Evolutionary conservation across 1,140 invertebrate species (phyloP), one percentile per base, ranked within the genome.

Genomic region (Danaus plexippus): DNA sequence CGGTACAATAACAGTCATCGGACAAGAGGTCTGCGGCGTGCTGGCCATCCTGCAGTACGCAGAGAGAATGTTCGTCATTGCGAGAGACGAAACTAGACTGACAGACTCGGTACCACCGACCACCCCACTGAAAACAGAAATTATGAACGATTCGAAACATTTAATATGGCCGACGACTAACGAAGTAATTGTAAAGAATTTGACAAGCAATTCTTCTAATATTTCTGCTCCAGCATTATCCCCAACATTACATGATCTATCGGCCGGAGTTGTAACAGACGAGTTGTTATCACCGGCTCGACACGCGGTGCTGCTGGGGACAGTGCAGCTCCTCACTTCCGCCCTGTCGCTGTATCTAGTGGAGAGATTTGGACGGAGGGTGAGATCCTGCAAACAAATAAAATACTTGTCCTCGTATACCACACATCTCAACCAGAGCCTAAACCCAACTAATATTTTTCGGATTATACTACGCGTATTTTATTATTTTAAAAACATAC

Each of bases 1-100:
- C 10, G 57, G 61, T 0, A 52, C 49, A 0, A 52, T 73, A n/a
- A 66, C 71, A 10, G 71, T 80, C 22, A 64, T 77, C 48, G 78
- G 78, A 2, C 78, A 81, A 54, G 78, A 81, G 56, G 52, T 59
- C 47, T 76, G 78, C 60, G 78, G 78, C 12, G 62, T 81, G 47
- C 67, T 79, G 9, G 71, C 78, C 22, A 64, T 81, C 41, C 53
- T 77, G 59, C 76, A 81, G 63, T 81, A 75, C 61, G 76, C 78
- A 2, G 78, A 81, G 57, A 73, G 70, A 1, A 63, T 77, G 13
- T 79, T 81, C 58, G 55, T 69, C 13, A 54, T 80, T 9, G 70
- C 74, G 1, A 54, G 68, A 2, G 68, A 67, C 18, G 47, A 51
- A 46, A 52, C 44, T 8, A 11, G 9, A 12, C 43, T 13, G 1